Evolutionary conservation across 92 coral and sea anemone genomes (phyloP).

Genomic region (Epizoanthus ramosus): DNA sequence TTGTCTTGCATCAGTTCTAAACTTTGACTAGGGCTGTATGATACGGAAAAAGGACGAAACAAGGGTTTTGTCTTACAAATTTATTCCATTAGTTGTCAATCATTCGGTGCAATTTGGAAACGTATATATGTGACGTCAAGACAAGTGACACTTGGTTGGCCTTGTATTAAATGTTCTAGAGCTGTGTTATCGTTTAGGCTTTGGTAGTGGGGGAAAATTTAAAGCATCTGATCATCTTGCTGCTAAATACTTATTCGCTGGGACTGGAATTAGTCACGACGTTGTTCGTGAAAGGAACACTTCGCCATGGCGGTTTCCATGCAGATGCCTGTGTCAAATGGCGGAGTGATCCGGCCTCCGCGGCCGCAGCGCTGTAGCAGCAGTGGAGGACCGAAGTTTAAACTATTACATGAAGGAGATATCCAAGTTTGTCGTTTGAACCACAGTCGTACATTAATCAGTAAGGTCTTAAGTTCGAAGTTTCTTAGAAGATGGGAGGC

Average conservation of each 20-base stretch:
- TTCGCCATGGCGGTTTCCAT: slow-evolving; percentile 70
- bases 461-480: slow-evolving; percentile 98
- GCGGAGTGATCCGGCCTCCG: slow-evolving; percentile 72
- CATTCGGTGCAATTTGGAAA: not conserved
- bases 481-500: slow-evolving; percentile 98
- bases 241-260: not conserved
- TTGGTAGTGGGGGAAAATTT: slow-evolving; percentile 21
- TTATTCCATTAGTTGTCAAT: slow-evolving; percentile 42
- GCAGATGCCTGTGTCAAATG: slow-evolving; percentile 71
- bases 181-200: slow-evolving; percentile 18
- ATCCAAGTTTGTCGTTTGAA: slow-evolving; percentile 98
- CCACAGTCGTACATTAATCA: slow-evolving; percentile 94
- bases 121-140: slow-evolving; percentile 31
- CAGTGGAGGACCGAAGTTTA: slow-evolving; percentile 96
- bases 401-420: slow-evolving; percentile 98
- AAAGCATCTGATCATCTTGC: not conserved
- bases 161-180: slow-evolving; percentile 21
- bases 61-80: slow-evolving; percentile 22
- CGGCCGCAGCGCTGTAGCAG: slow-evolving; percentile 87
- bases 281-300: not conserved
- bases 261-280: slow-evolving; percentile 5
- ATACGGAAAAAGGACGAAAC: not conserved
- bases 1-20: too few relatives aligned
- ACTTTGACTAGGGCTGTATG: not conserved
- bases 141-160: slow-evolving; percentile 37